Conservation (phyloP, 2,113 vertebrate species). For the Hippocampus guttulatus region DNA sequence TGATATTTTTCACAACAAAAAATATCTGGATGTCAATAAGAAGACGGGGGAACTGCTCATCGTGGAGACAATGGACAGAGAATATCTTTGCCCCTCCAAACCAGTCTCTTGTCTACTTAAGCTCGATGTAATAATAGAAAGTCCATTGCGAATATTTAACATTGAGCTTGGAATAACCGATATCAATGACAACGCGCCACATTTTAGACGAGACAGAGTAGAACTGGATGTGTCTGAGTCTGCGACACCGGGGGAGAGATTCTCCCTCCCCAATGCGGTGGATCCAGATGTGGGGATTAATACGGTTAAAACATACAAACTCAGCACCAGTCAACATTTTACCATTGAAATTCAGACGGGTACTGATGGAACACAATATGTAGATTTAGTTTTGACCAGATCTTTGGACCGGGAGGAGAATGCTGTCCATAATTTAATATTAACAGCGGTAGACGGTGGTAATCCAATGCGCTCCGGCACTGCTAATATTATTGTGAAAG, state of each 20-base stretch:
- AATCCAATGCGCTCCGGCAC: conserved; percentile 63
- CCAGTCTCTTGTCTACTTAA: conserved; percentile 54
- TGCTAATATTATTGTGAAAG: conserved; percentile 57
- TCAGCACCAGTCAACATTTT: conserved; percentile 60
- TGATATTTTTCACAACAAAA: conserved; percentile 55
- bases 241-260: conserved; percentile 51
- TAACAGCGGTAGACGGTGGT: conserved; percentile 69
- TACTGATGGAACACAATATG: conserved; percentile 63
- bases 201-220: conserved; percentile 70
- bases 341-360: conserved; percentile 59
- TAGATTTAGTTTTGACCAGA: conserved; percentile 54
- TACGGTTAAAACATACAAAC: conserved; percentile 59
- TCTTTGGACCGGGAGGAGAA: conserved; percentile 57
- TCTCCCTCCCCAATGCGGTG: conserved; percentile 63
- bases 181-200: conserved; percentile 66
- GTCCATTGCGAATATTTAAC: conserved; percentile 74
- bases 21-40: conserved; percentile 76
- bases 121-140: conserved; percentile 73
- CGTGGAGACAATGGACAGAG: conserved; percentile 61
- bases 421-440: conserved; percentile 57
- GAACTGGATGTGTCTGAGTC: conserved; percentile 66
- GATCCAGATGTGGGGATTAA: conserved; percentile 64
- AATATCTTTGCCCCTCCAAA: conserved; percentile 27
- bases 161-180: conserved; percentile 64
- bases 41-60: conserved; percentile 62